Evolutionary conservation across 2,888 invertebrate species (phyloP).

Genomic region (Ichneumoninae sp.): DNA sequence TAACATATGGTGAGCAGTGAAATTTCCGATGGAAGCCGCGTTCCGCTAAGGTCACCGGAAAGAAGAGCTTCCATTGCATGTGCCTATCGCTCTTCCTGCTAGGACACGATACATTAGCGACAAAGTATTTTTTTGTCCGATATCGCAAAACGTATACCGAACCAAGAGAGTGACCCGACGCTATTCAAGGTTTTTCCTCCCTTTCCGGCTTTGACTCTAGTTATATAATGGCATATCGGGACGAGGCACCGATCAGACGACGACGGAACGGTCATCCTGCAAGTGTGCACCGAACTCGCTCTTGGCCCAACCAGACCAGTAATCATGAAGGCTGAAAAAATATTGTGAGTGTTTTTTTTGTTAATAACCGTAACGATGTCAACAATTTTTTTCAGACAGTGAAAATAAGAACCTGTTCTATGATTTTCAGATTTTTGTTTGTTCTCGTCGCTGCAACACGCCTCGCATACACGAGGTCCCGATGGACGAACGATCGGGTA

Average conservation of each 20-base stretch:
- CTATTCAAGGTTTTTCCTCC: not conserved
- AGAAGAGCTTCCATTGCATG: no score
- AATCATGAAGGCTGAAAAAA: not conserved
- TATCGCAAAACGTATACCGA: not conserved
- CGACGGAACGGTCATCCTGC: not conserved
- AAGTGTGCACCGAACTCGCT: not conserved
- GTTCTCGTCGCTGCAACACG: not conserved
- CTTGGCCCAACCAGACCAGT: not conserved
- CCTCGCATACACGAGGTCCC: not conserved
- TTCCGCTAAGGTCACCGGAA: no score
- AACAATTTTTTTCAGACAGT: no score
- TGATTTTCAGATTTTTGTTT: not conserved
- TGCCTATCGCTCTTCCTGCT: no score
- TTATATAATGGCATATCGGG: no score
- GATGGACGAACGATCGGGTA: not conserved
- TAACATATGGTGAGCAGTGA: no score
- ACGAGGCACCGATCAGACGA: not conserved
- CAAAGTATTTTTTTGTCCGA: not conserved
- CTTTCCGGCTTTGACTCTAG: not conserved
- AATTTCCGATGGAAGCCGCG: no score
- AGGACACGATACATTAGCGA: no score
- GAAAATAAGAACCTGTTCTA: no score
- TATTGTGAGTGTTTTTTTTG: not conserved
- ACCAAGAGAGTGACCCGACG: not conserved
- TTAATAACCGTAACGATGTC: no score